A percentile compares a stretch with the other conserved stretches of the same genome.
phyloP scores from a whole-genome alignment of 2,113 vertebrate genomes.

The Leptocoma aspasia region DNA sequence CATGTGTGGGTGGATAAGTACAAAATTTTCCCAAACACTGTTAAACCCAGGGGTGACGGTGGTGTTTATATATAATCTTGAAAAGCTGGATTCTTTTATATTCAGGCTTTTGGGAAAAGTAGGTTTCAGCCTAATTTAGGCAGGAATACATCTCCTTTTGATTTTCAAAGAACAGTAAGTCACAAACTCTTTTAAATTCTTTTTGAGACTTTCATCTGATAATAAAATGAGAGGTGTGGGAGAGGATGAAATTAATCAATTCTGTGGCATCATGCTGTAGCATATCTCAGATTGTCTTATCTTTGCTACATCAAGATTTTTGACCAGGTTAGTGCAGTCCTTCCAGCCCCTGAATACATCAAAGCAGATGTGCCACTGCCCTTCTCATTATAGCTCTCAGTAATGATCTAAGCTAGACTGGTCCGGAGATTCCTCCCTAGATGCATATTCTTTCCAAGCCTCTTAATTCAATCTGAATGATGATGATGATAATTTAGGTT shows the following conservation, averaged over 20 bases:
- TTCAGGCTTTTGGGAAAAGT: constrained; percentile 37
- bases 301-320: not conserved
- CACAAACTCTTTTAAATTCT: constrained; percentile 33
- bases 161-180: constrained; percentile 28
- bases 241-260: not conserved
- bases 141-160: constrained; percentile 22
- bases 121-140: constrained; percentile 52
- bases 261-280: not conserved
- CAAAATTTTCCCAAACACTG: constrained; percentile 34
- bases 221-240: constrained; percentile 48
- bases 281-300: not conserved
- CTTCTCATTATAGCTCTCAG: constrained; percentile 12
- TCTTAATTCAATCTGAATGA: constrained; percentile 56
- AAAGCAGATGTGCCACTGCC: constrained; percentile 35
- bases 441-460: constrained; percentile 30
- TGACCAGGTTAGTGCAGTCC: not conserved
- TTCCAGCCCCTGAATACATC: not conserved
- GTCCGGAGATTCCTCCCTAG: constrained; percentile 12
- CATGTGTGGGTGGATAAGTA: constrained; percentile 27
- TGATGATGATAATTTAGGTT: constrained; percentile 53
- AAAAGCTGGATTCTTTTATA: constrained; percentile 28
- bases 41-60: not conserved
- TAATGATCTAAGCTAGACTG: constrained; percentile 30
- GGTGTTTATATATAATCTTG: constrained; percentile 53
- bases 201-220: constrained; percentile 43